Conservation (phyloP, 2,888 invertebrate species). For the Campopleginae sp. region DNA sequence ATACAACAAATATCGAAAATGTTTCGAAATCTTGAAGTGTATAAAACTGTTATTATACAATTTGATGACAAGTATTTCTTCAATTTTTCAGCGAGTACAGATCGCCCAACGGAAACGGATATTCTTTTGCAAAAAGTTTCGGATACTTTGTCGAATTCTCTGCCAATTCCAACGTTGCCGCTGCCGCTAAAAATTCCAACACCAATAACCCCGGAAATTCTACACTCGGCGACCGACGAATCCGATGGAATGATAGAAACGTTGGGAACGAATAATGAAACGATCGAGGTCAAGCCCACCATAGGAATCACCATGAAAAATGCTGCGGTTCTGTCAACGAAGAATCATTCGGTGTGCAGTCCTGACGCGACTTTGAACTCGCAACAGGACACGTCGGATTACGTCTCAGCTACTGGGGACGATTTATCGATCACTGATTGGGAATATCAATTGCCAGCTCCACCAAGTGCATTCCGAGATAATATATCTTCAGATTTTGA, state of each 20-base stretch:
- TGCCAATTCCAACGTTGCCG: constrained; percentile 66
- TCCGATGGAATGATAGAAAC: constrained; percentile 34
- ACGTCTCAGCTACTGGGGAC: constrained; percentile 78
- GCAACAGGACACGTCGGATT: constrained; percentile 82
- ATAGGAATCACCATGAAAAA: constrained; percentile 39
- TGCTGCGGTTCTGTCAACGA: constrained; percentile 24
- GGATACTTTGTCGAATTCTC: constrained; percentile 78
- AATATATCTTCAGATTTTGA: constrained; percentile 71
- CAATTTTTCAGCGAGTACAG: constrained; percentile 63
- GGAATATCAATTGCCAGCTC: constrained; percentile 87
- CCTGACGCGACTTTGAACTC: constrained; percentile 73
- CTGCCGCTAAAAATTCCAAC: not conserved
- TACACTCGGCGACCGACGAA: constrained; percentile 19
- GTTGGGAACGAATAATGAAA: not conserved
- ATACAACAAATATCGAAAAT: not conserved
- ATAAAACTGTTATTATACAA: not conserved
- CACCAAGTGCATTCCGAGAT: constrained; percentile 86
- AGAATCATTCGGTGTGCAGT: constrained; percentile 44
- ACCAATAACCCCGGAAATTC: constrained; percentile 14
- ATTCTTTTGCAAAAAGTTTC: constrained; percentile 81
- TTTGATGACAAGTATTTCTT: constrained; percentile 4
- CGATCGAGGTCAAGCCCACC: constrained; percentile 26
- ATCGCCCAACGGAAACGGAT: constrained; percentile 77
- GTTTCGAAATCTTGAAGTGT: not conserved
- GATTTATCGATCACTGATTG: constrained; percentile 80